Percentiles rank a stretch among this genome's conserved stretches.
These are phyloP conservation scores for Mesoligia furuncula DNA, from an alignment of 2,888 invertebrate genomes.

Conservation along the genomic window DNA sequence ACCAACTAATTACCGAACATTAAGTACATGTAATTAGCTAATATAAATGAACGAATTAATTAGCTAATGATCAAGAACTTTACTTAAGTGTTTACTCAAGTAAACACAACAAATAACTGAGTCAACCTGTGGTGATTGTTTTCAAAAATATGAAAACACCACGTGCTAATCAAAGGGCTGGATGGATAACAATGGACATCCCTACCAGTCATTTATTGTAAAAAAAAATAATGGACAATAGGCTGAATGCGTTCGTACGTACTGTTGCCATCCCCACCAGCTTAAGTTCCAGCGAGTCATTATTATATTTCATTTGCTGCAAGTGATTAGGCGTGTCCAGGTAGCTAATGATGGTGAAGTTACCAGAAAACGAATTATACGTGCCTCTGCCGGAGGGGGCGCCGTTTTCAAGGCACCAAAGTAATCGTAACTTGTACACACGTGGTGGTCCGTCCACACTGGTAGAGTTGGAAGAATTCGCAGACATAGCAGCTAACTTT, in stretches of 20 bases:
- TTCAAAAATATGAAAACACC: constrained; percentile 56
- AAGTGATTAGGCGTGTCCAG: constrained; percentile 37
- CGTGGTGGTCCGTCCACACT: constrained; percentile 39
- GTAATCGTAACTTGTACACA: constrained; percentile 17
- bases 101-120: constrained; percentile 29
- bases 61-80: constrained; percentile 20
- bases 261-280: constrained; percentile 29
- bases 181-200: constrained; percentile 23
- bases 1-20: constrained; percentile 26
- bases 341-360: constrained; percentile 60
- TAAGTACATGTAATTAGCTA: constrained; percentile 40
- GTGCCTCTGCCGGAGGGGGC: constrained; percentile 27
- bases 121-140: constrained; percentile 37
- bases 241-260: constrained; percentile 35
- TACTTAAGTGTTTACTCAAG: constrained; percentile 1
- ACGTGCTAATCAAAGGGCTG: constrained; percentile 42
- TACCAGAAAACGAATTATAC: constrained; percentile 50
- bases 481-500: constrained; percentile 53
- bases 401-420: constrained; percentile 23
- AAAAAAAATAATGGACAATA: constrained; percentile 64
- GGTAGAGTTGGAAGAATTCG: constrained; percentile 64
- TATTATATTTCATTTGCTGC: constrained; percentile 48
- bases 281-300: constrained; percentile 38
- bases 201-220: constrained; percentile 45
- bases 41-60: constrained; percentile 36